A percentile compares a stretch with the other conserved stretches of the same genome.
phyloP scores from a whole-genome alignment of 1,140 invertebrate species.

The Anagrus nilaparvatae region DNA sequence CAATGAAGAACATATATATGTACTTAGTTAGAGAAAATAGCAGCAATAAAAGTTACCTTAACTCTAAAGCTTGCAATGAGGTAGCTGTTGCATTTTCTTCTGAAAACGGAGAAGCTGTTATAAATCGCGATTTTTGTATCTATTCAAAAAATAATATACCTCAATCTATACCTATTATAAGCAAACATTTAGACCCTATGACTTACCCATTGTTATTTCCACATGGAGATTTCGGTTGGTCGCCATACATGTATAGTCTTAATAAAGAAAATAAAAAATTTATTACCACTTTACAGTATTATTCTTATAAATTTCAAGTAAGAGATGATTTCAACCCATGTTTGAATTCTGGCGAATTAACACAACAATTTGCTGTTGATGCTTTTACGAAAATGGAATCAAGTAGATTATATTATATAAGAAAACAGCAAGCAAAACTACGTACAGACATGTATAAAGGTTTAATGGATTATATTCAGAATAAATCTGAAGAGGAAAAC shows the following conservation, averaged over 20 bases:
- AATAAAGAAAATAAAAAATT: background rate
- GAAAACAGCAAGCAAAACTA: conserved; percentile 10
- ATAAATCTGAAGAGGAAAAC: conserved; percentile 7
- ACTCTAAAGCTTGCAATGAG: background rate
- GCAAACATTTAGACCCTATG: conserved; percentile 1
- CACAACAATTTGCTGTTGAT: conserved; percentile 16
- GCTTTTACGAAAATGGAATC: conserved; percentile 12
- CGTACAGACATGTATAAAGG: conserved; percentile 8
- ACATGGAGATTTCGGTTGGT: background rate
- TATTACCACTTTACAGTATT: conserved; percentile 11
- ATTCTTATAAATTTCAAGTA: conserved; percentile 9
- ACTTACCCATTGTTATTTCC: conserved; percentile 2
- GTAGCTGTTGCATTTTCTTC: background rate
- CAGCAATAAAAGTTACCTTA: background rate
- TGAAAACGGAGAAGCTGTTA: background rate
- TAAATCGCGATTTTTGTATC: background rate
- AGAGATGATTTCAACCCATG: conserved; percentile 8
- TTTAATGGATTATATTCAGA: conserved; percentile 10
- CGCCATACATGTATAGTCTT: background rate
- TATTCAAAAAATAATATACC: background rate
- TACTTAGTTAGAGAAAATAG: background rate
- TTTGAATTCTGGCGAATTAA: conserved; percentile 9
- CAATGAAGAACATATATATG: too few relatives aligned
- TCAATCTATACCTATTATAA: background rate
- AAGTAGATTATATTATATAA: conserved; percentile 10